Evolutionary conservation across 2,888 invertebrate species (phyloP), one percentile per base, ranked within the genome.

Genomic region (Platycheirus rosarum): DNA sequence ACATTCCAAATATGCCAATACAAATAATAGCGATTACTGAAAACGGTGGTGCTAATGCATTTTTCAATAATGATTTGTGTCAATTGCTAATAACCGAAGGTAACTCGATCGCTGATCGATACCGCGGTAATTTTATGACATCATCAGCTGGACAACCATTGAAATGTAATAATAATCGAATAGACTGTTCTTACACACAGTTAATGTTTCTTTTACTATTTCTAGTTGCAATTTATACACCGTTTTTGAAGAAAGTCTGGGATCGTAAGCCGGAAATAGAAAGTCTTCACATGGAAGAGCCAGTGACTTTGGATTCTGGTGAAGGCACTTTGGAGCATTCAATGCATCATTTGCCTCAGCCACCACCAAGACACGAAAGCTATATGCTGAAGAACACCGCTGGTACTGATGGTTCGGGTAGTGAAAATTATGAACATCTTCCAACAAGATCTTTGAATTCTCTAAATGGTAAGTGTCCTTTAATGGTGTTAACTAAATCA

Each of bases 211-310:
- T 2, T n/a, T 16, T 23, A 0, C 13, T 75, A 71, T 77, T 91
- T 91, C 0, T 91, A 97, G 97, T 97, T 88, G 97, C 97, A 29
- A 97, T 97, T 91, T 98, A 97, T 91, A 97, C 96, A 51, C 97
- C 97, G 51, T 98, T 98, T 92, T 96, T 98, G 92, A 97, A 97
- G 89, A 97, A 97, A 90, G 97, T 97, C 18, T 98, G 97, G 97
- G 97, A 97, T 89, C 96, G 97, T 87, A 97, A 97, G 87, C 97
- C 96, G 26, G 97, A 97, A 91, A 97, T 98, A 66, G 98, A 98
- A 89, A 96, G 96, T 88, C 95, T 97, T 14, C 95, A 97, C 85
- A 94, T 97, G 93, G 97, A 97, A 88, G 96, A 96, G 92, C 91
- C 91, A 86, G 89, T 90, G 84, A 90, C 91, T 84, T 87, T 91